These are phyloP conservation scores for Somateria mollissima DNA, from an alignment of 2,797 vertebrate genomes.

Conservation along the genomic window DNA sequence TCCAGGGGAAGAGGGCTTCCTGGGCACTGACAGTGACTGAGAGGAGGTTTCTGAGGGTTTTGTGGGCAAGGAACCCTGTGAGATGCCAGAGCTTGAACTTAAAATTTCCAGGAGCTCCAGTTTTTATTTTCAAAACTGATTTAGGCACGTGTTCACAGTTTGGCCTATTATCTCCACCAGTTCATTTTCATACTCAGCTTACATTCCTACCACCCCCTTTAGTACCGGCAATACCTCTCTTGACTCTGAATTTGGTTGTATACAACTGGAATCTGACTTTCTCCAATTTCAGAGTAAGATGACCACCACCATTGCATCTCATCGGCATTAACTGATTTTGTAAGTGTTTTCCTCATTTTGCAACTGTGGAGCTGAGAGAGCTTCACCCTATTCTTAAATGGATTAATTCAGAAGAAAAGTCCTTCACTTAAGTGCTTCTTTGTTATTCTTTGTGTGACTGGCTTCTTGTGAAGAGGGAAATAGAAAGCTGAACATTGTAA, in stretches of 20 bases:
- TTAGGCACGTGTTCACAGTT: not conserved
- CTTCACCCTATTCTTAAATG: not conserved
- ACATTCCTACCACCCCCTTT: not conserved
- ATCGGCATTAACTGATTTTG: not conserved
- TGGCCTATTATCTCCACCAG: too few species aligned
- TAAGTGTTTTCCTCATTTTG: not conserved
- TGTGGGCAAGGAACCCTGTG: not conserved
- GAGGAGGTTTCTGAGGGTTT: not conserved
- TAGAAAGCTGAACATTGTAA: not conserved
- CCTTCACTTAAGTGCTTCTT: not conserved
- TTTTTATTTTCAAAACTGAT: not conserved
- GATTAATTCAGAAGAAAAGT: not conserved
- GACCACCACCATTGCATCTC: not conserved
- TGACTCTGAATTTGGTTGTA: not conserved
- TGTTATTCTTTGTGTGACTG: fast-evolving
- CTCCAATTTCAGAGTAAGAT: fast-evolving
- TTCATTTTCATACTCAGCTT: not conserved
- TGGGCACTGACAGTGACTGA: too few species aligned
- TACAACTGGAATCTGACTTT: not conserved
- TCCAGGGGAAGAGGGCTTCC: not conserved
- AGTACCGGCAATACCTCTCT: too few species aligned
- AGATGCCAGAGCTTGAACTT: not conserved
- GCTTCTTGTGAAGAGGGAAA: not conserved
- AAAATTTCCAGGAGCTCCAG: not conserved
- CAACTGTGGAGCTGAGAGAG: not conserved